Evolutionary conservation across 2,113 vertebrate genomes (phyloP).

Genomic region (Pagrus major): DNA sequence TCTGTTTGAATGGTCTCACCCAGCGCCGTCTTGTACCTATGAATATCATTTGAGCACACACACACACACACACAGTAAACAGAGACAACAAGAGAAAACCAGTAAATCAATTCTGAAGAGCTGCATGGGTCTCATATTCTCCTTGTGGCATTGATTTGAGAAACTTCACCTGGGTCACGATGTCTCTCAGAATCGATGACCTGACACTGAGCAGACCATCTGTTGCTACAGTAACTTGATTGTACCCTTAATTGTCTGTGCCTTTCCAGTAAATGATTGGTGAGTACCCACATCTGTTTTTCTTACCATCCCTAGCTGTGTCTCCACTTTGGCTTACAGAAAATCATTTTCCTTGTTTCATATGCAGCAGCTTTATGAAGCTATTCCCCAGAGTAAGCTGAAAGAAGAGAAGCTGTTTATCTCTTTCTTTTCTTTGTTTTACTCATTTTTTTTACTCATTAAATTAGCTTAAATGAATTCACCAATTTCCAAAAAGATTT

Average conservation of each 20-base stretch:
- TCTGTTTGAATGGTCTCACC: slow-evolving; percentile 80
- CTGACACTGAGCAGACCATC: slow-evolving; percentile 35
- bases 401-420: neutral
- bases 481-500: neutral
- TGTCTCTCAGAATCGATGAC: slow-evolving; percentile 70
- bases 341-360: neutral
- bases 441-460: no score
- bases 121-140: slow-evolving; percentile 37
- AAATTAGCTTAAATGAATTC: neutral
- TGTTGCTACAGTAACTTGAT: slow-evolving; percentile 66
- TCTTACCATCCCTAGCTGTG: neutral
- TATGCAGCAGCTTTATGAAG: no score
- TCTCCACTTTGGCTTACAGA: neutral
- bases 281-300: slow-evolving; percentile 10
- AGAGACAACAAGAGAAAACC: slow-evolving; percentile 39
- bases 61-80: slow-evolving; percentile 23
- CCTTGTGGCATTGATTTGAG: slow-evolving; percentile 54
- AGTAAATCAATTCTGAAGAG: slow-evolving; percentile 57
- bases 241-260: slow-evolving; percentile 51
- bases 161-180: slow-evolving; percentile 57
- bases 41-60: slow-evolving; percentile 8
- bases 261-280: slow-evolving; percentile 31
- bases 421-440: no score
- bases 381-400: neutral
- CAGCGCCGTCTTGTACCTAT: slow-evolving; percentile 85